Conservation (phyloP, 2,113 vertebrate species). For the Penelope pileata region DNA sequence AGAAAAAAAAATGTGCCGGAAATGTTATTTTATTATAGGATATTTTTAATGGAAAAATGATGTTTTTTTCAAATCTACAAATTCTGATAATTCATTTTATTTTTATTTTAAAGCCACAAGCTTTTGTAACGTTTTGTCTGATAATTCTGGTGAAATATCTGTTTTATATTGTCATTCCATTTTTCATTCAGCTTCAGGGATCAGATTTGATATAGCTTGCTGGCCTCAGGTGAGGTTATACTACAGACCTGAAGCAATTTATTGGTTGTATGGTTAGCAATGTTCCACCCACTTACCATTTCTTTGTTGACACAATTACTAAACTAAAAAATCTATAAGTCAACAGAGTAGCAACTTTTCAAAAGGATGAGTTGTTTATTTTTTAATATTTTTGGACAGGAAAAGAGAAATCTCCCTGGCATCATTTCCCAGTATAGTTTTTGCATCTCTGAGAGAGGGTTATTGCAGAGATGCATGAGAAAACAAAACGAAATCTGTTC, state of each 20-base stretch:
- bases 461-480: background rate
- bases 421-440: background rate
- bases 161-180: background rate
- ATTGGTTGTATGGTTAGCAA: background rate
- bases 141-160: background rate
- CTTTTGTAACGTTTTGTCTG: accelerated
- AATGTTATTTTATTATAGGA: background rate
- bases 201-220: background rate
- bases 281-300: background rate
- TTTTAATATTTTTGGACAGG: background rate
- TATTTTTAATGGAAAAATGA: background rate
- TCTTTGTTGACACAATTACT: background rate
- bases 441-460: background rate
- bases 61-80: background rate
- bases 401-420: background rate
- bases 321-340: background rate
- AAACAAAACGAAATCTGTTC: background rate
- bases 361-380: background rate
- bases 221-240: background rate
- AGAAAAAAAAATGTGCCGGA: background rate
- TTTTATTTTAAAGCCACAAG: background rate
- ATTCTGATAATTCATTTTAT: accelerated
- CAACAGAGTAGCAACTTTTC: background rate
- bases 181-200: background rate
- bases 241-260: background rate